Evolutionary conservation across 2,888 invertebrate species (phyloP), one percentile per base, ranked within the genome.

Genomic region (Pyralis farinalis): DNA sequence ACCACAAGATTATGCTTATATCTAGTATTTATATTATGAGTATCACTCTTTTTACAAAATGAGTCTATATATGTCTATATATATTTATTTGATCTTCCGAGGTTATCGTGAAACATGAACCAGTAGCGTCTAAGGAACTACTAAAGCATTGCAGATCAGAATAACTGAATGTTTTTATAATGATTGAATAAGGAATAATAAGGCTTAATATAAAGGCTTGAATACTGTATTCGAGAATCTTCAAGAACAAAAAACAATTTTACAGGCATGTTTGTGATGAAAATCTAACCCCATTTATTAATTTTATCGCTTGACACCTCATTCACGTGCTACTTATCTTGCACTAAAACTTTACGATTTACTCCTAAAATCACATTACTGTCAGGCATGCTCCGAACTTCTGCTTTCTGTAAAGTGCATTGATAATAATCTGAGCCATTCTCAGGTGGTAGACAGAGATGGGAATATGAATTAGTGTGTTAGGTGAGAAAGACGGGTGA

Each of bases 351-450:
- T 76, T 80, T 76, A 84, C 78, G 70, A 85, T 84, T 85, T 85
- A 85, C 83, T 75, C 72, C 78, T 79, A 75, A 78, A 82, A 75
- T 83, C 84, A 84, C 87, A 87, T 87, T 68, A 87, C 85, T 71
- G 87, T 88, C 87, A 83, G 77, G 33, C 63, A 42, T 51, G 71
- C 68, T 75, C 76, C 65, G 72, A 71, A 78, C 81, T 83, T 88
- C 87, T 88, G 87, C 80, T 87, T 87, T 85, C 77, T 88, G 87
- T 88, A 86, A 88, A 88, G 82, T 86, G 84, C 87, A 86, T 87
- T 85, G 87, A 87, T 88, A 86, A 84, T 87, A 84, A 84, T 86
- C 85, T 75, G 65, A 69, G 63, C 78, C 74, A 76, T 82, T 83
- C 82, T 80, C 72, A 66, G 70, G 56, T 45, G 71, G 21, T 52